phyloP scores from a whole-genome alignment of 2,113 vertebrate genomes.

The Ia io region DNA sequence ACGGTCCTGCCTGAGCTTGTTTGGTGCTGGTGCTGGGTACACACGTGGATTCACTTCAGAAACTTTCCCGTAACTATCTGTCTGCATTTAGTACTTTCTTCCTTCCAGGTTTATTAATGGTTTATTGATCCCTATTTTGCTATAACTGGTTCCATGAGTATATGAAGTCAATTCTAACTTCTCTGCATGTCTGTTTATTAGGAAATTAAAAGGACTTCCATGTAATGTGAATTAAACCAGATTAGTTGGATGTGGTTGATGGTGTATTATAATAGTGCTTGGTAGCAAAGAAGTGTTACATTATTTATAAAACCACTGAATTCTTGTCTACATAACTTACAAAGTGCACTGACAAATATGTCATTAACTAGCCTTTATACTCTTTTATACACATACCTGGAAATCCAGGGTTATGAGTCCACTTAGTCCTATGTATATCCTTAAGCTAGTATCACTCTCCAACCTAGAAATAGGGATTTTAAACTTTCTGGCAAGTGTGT shows the following conservation, averaged over 20 bases:
- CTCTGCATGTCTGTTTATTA: neutral
- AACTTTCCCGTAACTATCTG: neutral
- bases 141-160: conserved; percentile 50
- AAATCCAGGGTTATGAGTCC: neutral
- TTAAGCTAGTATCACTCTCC: neutral
- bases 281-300: conserved; percentile 11
- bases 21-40: neutral
- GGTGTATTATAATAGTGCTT: neutral
- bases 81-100: neutral
- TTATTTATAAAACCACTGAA: conserved; percentile 47
- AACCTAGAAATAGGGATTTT: neutral
- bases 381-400: neutral
- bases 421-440: neutral
- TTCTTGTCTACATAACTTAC: neutral
- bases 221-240: conserved; percentile 29
- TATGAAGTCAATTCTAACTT: neutral
- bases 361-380: conserved; percentile 24
- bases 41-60: neutral
- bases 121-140: conserved; percentile 49
- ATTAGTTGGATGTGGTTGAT: neutral
- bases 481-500: neutral
- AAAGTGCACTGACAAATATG: conserved; percentile 9
- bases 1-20: neutral
- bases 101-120: neutral
- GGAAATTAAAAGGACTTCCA: conserved; percentile 54